phyloP scores from a whole-genome alignment of 2,888 invertebrate species.

The Conops quadrifasciatus region DNA sequence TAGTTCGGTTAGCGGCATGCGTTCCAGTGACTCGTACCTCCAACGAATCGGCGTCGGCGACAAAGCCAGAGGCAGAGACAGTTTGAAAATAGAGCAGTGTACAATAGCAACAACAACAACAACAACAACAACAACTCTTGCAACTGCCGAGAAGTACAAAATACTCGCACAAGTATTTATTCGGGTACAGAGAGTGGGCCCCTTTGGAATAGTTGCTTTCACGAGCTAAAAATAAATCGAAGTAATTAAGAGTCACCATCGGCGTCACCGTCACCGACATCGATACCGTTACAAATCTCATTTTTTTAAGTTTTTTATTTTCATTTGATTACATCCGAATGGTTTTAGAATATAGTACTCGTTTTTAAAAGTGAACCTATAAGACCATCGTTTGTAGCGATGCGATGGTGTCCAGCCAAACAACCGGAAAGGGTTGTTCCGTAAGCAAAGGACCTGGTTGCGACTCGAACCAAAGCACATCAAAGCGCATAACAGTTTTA shows the following conservation, averaged over 20 bases:
- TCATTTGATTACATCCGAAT: too few relatives aligned
- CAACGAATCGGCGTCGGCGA: slow-evolving; percentile 19
- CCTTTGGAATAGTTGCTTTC: background rate
- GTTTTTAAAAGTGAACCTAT: too few relatives aligned
- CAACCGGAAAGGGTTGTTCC: too few relatives aligned
- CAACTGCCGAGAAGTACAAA: background rate
- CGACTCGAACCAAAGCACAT: too few relatives aligned
- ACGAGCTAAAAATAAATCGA: slow-evolving; percentile 19
- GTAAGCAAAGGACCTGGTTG: too few relatives aligned
- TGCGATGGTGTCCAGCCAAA: too few relatives aligned
- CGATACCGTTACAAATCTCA: background rate
- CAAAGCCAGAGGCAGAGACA: background rate
- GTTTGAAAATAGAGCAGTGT: slow-evolving; percentile 28
- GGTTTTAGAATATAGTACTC: too few relatives aligned
- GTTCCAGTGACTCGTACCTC: slow-evolving; percentile 18
- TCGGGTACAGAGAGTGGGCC: background rate
- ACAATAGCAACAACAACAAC: background rate
- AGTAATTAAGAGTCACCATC: background rate
- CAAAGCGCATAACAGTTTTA: too few relatives aligned
- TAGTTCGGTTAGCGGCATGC: background rate
- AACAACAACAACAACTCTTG: background rate
- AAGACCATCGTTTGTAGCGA: too few relatives aligned
- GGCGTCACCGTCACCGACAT: background rate
- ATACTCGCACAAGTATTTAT: background rate
- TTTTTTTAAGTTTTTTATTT: too few relatives aligned